phyloP scores from a whole-genome alignment of 64 coral and sea anemone species.

The Pocillopora damicornis region DNA sequence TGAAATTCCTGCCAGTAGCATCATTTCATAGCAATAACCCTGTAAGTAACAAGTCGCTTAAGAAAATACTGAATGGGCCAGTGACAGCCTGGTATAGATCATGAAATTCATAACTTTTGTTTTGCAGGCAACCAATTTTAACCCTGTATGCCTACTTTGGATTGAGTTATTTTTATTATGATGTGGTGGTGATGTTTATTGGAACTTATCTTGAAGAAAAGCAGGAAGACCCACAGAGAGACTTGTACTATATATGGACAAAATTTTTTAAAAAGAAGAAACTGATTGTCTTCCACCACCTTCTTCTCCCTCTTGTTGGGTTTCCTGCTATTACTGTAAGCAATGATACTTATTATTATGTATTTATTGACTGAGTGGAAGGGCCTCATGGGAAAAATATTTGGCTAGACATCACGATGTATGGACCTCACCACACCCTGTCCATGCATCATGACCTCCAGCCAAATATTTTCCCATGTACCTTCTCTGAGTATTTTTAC shows the following conservation, averaged over 20 bases:
- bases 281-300: slow-evolving; percentile 63
- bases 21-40: too few species aligned
- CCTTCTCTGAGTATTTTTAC: too few species aligned
- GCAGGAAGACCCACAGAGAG: slow-evolving; percentile 38
- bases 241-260: slow-evolving; percentile 19
- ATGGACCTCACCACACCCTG: too few species aligned
- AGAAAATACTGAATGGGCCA: too few species aligned
- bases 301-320: slow-evolving; percentile 59
- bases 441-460: too few species aligned
- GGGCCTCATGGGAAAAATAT: too few species aligned
- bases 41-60: too few species aligned
- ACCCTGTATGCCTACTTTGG: slow-evolving; percentile 70
- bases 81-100: too few species aligned
- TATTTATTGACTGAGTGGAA: not conserved
- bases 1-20: too few species aligned
- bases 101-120: not conserved
- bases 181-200: slow-evolving; percentile 69
- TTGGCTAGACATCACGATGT: too few species aligned
- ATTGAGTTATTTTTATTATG: slow-evolving; percentile 76
- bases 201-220: slow-evolving; percentile 64
- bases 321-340: slow-evolving; percentile 74
- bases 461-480: too few species aligned
- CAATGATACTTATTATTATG: not conserved
- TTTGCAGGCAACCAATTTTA: slow-evolving; percentile 46
- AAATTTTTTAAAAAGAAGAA: slow-evolving; percentile 59